Conservation (phyloP, 2,888 invertebrate genomes). For the Esperia sulphurella region DNA sequence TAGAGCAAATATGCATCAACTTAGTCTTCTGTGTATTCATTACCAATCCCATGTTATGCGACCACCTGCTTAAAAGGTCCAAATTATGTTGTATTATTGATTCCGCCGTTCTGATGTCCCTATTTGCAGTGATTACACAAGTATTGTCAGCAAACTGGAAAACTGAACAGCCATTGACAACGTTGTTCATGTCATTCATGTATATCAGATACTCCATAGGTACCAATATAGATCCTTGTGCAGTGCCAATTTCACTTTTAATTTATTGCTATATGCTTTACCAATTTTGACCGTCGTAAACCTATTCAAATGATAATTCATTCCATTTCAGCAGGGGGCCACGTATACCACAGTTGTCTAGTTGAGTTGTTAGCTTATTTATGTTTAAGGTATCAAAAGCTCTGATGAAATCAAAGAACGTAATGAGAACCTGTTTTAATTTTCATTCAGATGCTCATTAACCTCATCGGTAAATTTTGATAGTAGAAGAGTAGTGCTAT, state of each 20-base stretch:
- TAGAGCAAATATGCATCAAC: too few species aligned
- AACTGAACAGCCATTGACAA: not conserved
- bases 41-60: not conserved
- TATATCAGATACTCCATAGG: slow-evolving; percentile 13
- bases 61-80: not conserved
- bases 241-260: slow-evolving; percentile 4
- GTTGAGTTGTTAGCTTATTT: slow-evolving; percentile 6
- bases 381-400: slow-evolving; percentile 16
- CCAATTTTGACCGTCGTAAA: slow-evolving; percentile 6
- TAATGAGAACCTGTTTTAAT: slow-evolving; percentile 13
- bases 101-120: not conserved
- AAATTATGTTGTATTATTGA: not conserved
- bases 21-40: not conserved
- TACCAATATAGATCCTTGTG: slow-evolving; percentile 13
- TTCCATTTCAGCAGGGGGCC: slow-evolving; percentile 11
- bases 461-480: slow-evolving; percentile 8
- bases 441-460: slow-evolving; percentile 8
- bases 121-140: not conserved
- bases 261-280: slow-evolving; percentile 5
- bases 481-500: slow-evolving; percentile 2
- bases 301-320: slow-evolving; percentile 9
- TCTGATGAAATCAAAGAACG: slow-evolving; percentile 16
- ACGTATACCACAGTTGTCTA: slow-evolving; percentile 12
- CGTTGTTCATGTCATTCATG: slow-evolving; percentile 4
- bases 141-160: not conserved